Conservation (phyloP, 35 echinoderm and acorn worm species). For the Patiria miniata region DNA sequence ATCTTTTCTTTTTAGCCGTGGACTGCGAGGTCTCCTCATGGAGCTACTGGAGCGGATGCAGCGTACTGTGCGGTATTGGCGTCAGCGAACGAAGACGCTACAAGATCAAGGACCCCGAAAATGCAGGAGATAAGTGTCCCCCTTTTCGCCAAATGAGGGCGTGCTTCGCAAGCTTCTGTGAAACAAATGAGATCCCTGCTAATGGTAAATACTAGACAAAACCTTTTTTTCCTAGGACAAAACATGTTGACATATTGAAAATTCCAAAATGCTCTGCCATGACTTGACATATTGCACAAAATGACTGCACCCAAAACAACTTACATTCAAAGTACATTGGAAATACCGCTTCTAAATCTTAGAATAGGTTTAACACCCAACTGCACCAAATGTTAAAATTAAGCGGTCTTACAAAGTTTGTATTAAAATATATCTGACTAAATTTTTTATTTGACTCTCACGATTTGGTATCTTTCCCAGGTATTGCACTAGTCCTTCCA, state of each 20-base stretch:
- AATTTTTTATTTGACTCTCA: no score
- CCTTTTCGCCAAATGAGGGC: slow-evolving; percentile 69
- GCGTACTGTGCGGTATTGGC: slow-evolving; percentile 65
- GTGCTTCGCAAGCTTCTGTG: slow-evolving; percentile 58
- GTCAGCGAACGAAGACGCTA: slow-evolving; percentile 60
- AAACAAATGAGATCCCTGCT: slow-evolving; percentile 44
- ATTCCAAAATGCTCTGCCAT: not conserved
- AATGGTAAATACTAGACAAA: slow-evolving; percentile 38
- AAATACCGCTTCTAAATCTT: no score
- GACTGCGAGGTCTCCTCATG: slow-evolving; percentile 85
- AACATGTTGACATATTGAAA: not conserved
- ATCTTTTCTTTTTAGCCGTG: slow-evolving; percentile 46
- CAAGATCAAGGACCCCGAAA: slow-evolving; percentile 40
- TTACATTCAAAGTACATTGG: no score
- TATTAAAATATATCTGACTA: no score
- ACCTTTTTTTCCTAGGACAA: not conserved
- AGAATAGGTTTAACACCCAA: no score
- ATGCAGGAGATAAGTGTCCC: slow-evolving; percentile 67
- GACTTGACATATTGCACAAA: not conserved
- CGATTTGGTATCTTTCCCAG: slow-evolving; percentile 7
- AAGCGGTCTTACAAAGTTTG: no score
- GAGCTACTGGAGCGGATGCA: slow-evolving; percentile 88
- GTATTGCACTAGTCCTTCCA: slow-evolving; percentile 76
- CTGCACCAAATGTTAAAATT: no score
- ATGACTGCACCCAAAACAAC: not conserved